Evolutionary conservation across 2,113 vertebrate genomes (phyloP).

Genomic region (Ctenodactylus gundi): DNA sequence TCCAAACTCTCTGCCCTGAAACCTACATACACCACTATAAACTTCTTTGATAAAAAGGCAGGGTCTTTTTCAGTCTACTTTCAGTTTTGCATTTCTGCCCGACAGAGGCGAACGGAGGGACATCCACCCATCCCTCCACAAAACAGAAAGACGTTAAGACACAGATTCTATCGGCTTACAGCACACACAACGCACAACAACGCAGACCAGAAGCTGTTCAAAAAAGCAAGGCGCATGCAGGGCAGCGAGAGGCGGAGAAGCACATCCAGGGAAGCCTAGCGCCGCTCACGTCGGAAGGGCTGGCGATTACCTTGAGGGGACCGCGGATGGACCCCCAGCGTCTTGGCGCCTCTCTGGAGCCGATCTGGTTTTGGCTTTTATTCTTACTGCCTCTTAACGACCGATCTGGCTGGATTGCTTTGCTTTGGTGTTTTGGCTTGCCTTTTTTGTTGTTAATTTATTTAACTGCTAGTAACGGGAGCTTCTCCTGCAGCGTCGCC

Average conservation of each 20-base stretch:
- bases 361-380: slow-evolving; percentile 56
- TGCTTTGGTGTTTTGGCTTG: slow-evolving; percentile 45
- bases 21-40: background rate
- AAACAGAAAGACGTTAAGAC: background rate
- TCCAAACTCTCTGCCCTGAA: slow-evolving; percentile 30
- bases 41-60: background rate
- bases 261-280: slow-evolving; percentile 33
- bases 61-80: background rate
- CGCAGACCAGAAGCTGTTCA: background rate
- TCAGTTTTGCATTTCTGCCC: background rate
- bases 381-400: slow-evolving; percentile 52
- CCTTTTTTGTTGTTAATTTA: slow-evolving; percentile 22
- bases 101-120: background rate
- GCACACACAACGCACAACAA: slow-evolving; percentile 12
- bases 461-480: slow-evolving; percentile 40
- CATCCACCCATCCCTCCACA: background rate
- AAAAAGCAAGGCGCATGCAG: background rate
- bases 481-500: background rate
- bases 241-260: background rate
- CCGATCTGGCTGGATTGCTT: slow-evolving; percentile 43
- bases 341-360: slow-evolving; percentile 54
- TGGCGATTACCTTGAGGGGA: slow-evolving; percentile 66
- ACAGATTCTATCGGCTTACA: background rate
- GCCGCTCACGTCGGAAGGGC: slow-evolving; percentile 50
- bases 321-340: slow-evolving; percentile 60